Evolutionary conservation across 2,888 invertebrate species (phyloP).

Genomic region (Spisula solida): DNA sequence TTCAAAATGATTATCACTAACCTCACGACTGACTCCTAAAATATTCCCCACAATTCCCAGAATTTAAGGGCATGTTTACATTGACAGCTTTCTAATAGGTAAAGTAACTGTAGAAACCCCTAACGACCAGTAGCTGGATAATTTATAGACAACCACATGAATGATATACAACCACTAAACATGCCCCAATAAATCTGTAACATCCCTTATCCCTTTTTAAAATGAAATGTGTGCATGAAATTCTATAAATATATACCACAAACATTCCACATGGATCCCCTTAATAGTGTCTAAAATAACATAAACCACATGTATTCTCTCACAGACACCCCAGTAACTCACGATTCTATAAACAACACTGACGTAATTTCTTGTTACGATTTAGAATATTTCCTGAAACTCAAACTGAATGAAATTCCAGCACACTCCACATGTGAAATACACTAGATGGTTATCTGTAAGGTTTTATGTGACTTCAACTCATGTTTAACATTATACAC

Average conservation of each 20-base stretch:
- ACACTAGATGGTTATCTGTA: not conserved
- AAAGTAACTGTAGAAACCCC: not conserved
- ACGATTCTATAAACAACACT: not conserved
- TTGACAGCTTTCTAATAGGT: too few relatives aligned
- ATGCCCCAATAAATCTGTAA: not conserved
- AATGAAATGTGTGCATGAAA: not conserved
- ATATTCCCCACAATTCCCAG: too few relatives aligned
- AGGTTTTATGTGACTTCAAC: not conserved
- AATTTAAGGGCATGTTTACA: too few relatives aligned
- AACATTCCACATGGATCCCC: not conserved
- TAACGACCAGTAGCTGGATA: not conserved
- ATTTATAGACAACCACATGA: not conserved
- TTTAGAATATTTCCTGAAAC: not conserved
- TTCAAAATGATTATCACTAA: too few relatives aligned
- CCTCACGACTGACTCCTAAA: too few relatives aligned
- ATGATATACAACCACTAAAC: not conserved
- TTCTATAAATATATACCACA: not conserved
- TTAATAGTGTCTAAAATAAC: not conserved
- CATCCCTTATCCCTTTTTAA: too few relatives aligned
- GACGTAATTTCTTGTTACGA: not conserved
- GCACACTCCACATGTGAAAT: not conserved
- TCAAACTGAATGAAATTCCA: constrained; percentile 28
- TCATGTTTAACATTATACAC: not conserved
- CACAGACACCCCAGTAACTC: not conserved
- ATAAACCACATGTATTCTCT: constrained; percentile 9